Base-by-base conservation (phyloP, 2,113 vertebrate genomes). In the Ifrita kowaldi region DNA sequence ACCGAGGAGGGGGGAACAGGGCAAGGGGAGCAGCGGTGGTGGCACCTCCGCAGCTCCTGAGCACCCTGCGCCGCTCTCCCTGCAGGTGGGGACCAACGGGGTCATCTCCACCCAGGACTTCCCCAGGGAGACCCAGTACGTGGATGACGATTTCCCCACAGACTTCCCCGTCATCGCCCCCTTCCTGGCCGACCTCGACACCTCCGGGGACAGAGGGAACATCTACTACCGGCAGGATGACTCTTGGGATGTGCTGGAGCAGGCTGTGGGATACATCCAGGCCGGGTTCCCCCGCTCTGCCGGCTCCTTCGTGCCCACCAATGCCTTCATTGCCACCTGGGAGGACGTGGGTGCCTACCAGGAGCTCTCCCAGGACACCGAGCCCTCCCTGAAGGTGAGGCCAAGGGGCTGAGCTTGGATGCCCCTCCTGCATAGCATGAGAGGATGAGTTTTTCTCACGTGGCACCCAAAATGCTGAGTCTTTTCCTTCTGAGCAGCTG, bases 121-220 rank as follows among this genome's bases (percentile, higher is more conserved):
- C 88, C 99, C 99, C 24, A 98, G 99, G 97, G 99, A 99, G 94
- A 99, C 99, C 73, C 99, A 99, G 73, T 99, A 99, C 24, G 99
- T 99, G n/a, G 99, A 99, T 35, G 98, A 99, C 4, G 98, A 98
- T 79, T 99, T 99, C 90, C 99, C 99, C 56, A 99, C 99, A 5
- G 99, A 99, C 94, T 99, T 99, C 97, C 99, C 99, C 0, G 98
- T 98, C 76, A 98, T 99, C 18, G 99, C 99, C 7, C 99, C 99
- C 7, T 99, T 99, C 97, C 97, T 99, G 80, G 98, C 99, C 1
- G 99, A 99, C 97, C 98, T 99, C 1, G 99, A 99, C 98, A 99
- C 99, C 44, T 99, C 99, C 3, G 92, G 94, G 6, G 98, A 97
- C 69, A 98, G 96, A 84, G 99, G 99, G 78, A 95, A 98, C 88